Evolutionary conservation across 2,113 vertebrate genomes (phyloP).

Genomic region (Cyrtonyx montezumae): DNA sequence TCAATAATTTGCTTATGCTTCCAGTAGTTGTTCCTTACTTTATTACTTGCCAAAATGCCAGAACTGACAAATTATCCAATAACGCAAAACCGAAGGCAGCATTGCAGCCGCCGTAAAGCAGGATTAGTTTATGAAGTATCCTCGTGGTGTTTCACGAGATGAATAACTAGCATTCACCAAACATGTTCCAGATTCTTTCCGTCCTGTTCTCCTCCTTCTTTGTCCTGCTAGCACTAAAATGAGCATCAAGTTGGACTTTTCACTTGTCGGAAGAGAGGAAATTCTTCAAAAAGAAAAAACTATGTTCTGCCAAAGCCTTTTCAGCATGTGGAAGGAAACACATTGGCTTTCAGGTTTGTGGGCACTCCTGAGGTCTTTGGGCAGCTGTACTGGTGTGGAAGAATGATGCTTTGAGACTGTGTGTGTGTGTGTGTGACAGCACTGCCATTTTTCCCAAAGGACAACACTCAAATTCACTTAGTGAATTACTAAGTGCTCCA

Average conservation of each 20-base stretch:
- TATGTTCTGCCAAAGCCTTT: not conserved
- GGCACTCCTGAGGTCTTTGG: not conserved
- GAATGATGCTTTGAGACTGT: not conserved
- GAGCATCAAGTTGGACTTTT: conserved; percentile 52
- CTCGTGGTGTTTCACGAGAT: conserved; percentile 33
- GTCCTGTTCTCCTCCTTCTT: conserved; percentile 13
- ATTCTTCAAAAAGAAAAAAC: conserved; percentile 72
- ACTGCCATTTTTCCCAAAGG: fast-evolving
- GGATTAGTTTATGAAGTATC: conserved; percentile 67
- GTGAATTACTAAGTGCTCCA: not conserved
- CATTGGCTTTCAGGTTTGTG: not conserved
- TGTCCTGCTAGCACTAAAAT: conserved; percentile 30
- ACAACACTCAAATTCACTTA: fast-evolving
- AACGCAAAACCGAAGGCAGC: conserved; percentile 37
- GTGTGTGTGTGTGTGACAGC: too few species aligned
- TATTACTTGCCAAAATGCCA: conserved; percentile 67
- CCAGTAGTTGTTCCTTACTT: conserved; percentile 45
- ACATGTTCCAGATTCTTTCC: conserved; percentile 39
- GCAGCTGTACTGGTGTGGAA: not conserved
- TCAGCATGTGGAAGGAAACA: not conserved
- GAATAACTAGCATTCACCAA: conserved; percentile 38
- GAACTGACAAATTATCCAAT: conserved; percentile 78
- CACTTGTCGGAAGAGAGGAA: conserved; percentile 62
- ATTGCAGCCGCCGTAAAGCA: not conserved
- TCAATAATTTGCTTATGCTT: conserved; percentile 28